These are phyloP conservation scores for Dryobota labecula DNA, from an alignment of 2,888 invertebrate genomes.

Conservation along the genomic window DNA sequence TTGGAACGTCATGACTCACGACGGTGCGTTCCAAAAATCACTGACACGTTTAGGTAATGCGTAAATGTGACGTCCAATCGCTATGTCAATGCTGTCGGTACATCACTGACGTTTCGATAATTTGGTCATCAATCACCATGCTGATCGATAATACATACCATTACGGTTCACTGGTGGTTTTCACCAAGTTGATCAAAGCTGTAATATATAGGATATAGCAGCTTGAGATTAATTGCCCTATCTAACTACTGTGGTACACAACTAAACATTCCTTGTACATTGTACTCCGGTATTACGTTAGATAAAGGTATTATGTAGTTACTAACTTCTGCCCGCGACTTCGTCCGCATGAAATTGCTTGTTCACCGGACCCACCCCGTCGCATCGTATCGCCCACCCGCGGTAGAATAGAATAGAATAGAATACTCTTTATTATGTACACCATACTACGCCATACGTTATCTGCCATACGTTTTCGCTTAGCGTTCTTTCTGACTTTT, in stretches of 20 bases:
- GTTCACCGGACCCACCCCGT: too few species aligned
- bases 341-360: too few species aligned
- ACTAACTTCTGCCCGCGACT: too few species aligned
- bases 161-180: neutral
- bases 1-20: too few species aligned
- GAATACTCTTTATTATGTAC: too few species aligned
- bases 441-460: too few species aligned
- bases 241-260: constrained; percentile 16
- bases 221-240: constrained; percentile 29
- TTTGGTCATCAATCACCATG: neutral
- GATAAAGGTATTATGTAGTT: too few species aligned
- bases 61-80: neutral
- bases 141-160: neutral
- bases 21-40: too few species aligned
- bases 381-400: too few species aligned
- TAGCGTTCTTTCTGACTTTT: too few species aligned
- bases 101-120: neutral
- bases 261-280: neutral
- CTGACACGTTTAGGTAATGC: neutral
- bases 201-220: constrained; percentile 27
- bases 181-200: constrained; percentile 7
- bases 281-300: neutral
- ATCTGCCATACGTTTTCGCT: too few species aligned
- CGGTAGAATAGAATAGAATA: too few species aligned
- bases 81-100: neutral